Evolutionary conservation across 1,140 invertebrate species (phyloP).

Genomic region (Cheumatopsyche charites): DNA sequence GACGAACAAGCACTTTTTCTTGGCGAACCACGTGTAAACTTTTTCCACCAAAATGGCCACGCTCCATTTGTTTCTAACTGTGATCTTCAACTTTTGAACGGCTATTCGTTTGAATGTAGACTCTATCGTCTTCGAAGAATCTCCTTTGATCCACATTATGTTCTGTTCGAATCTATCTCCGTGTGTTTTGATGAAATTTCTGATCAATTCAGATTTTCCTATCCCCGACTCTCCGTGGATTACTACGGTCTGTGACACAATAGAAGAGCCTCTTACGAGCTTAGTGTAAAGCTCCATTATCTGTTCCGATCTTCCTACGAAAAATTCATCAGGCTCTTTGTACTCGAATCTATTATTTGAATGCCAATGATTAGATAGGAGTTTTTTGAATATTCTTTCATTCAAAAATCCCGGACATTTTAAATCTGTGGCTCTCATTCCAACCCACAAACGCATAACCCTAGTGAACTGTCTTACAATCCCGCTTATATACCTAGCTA

Average conservation of each 20-base stretch:
- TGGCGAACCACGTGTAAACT: background rate
- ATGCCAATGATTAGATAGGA: no score
- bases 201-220: conserved; percentile 1
- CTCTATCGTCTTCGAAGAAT: background rate
- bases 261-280: background rate
- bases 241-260: background rate
- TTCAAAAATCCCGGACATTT: no score
- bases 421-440: no score
- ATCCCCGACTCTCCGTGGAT: background rate
- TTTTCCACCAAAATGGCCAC: background rate
- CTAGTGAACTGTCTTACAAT: no score
- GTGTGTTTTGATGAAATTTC: background rate
- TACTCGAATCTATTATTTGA: background rate
- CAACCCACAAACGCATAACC: no score
- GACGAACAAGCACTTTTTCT: background rate
- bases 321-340: background rate
- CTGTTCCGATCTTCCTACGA: background rate
- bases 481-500: no score
- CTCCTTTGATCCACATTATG: background rate
- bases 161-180: background rate
- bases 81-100: background rate
- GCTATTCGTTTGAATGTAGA: background rate
- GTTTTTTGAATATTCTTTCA: no score
- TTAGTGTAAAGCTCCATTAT: background rate
- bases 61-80: background rate